These are phyloP conservation scores for Petaurus breviceps DNA, from an alignment of 2,113 vertebrate genomes.

Conservation along the genomic window DNA sequence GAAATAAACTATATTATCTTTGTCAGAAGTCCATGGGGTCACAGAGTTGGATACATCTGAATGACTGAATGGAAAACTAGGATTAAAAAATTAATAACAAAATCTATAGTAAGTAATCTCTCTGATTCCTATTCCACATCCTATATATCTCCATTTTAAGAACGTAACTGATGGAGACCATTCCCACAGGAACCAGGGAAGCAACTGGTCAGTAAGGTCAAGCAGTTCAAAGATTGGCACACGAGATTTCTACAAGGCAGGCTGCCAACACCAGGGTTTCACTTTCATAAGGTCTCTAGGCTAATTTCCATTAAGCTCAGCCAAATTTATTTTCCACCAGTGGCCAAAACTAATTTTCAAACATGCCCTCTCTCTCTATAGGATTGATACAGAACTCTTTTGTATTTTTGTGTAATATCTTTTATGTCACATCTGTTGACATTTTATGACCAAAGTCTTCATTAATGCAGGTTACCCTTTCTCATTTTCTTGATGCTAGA, in stretches of 20 bases:
- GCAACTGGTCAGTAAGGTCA: not conserved
- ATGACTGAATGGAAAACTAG: not conserved
- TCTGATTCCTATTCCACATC: not conserved
- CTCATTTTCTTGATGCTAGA: constrained; percentile 42
- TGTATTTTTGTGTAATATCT: not conserved
- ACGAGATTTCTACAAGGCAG: not conserved
- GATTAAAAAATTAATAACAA: not conserved
- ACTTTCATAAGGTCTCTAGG: constrained; percentile 34
- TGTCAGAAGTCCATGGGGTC: not conserved
- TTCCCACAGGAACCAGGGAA: not conserved
- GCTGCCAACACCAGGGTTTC: constrained; percentile 21
- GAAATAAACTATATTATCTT: not conserved
- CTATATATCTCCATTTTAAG: not conserved
- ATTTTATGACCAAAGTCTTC: constrained; percentile 70
- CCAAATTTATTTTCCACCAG: constrained; percentile 58
- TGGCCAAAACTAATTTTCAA: constrained; percentile 59
- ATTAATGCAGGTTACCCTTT: constrained; percentile 62
- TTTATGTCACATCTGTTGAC: constrained; percentile 48
- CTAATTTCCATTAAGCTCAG: constrained; percentile 51
- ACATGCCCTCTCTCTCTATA: constrained; percentile 25
- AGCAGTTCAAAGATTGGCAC: not conserved
- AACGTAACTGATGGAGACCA: not conserved
- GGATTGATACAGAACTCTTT: constrained; percentile 7
- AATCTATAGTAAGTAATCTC: not conserved
- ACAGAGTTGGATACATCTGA: not conserved